A percentile compares a stretch with the other conserved stretches of the same genome.
These are phyloP conservation scores for Apoda limacodes DNA, from an alignment of 2,888 invertebrate species.

Conservation along the genomic window DNA sequence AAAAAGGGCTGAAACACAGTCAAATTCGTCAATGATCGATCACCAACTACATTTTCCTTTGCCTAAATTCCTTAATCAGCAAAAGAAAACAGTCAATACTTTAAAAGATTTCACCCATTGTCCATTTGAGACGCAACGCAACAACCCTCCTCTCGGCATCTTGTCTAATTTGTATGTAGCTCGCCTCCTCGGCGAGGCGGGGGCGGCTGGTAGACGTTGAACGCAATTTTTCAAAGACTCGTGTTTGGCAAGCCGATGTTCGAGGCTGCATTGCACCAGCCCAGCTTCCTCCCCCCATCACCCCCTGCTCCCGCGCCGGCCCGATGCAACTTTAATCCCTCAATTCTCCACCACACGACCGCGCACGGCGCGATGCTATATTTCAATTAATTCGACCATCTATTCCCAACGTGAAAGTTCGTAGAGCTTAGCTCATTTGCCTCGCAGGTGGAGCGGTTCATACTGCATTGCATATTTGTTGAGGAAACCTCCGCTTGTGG, in stretches of 20 bases:
- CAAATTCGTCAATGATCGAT: too few species aligned
- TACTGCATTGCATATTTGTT: constrained; percentile 8
- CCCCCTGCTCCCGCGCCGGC: constrained; percentile 48
- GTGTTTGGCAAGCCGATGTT: constrained; percentile 52
- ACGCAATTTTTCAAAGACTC: constrained; percentile 63
- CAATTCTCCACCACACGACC: constrained; percentile 54
- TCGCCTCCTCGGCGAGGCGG: constrained; percentile 40
- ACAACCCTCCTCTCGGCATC: too few species aligned
- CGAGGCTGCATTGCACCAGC: constrained; percentile 34
- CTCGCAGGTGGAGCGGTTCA: constrained; percentile 17
- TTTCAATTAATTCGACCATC: constrained; percentile 65
- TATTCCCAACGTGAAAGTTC: constrained; percentile 49
- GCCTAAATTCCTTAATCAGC: too few species aligned
- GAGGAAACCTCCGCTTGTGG: constrained; percentile 21
- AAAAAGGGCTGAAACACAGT: too few species aligned
- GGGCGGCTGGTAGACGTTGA: constrained; percentile 54
- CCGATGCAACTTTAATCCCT: constrained; percentile 63
- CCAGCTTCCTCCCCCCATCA: constrained; percentile 28
- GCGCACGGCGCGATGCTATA: constrained; percentile 57
- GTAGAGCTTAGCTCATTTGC: constrained; percentile 47
- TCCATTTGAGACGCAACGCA: too few species aligned
- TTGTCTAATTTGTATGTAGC: constrained; percentile 63
- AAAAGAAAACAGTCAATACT: too few species aligned
- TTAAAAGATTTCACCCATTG: too few species aligned
- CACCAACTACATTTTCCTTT: too few species aligned